phyloP scores from a whole-genome alignment of 92 coral and sea anemone species.

The Phenganax stokvisi region DNA sequence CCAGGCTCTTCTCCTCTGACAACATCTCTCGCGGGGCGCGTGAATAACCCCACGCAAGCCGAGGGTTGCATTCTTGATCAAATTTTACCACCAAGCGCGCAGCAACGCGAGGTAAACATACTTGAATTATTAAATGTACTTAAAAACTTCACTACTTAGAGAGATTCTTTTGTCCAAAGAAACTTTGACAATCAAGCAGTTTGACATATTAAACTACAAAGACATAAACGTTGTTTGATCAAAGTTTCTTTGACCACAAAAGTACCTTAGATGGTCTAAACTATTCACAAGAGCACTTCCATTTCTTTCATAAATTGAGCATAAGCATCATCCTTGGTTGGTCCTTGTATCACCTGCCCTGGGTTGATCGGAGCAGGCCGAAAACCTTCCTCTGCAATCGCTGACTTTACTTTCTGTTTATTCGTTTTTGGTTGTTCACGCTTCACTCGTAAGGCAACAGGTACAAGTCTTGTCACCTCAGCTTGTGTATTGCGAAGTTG shows the following conservation, averaged over 20 bases:
- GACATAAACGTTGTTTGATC: no score
- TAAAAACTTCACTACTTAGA: no score
- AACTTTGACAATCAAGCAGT: no score
- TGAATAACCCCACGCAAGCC: not conserved
- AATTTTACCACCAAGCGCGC: no score
- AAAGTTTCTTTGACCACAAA: not conserved
- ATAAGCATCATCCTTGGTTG: slow-evolving; percentile 96
- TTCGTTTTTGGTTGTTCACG: slow-evolving; percentile 76
- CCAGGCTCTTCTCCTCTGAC: not conserved
- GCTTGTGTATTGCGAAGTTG: slow-evolving; percentile 97
- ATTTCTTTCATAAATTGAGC: slow-evolving; percentile 98
- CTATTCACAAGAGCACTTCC: slow-evolving; percentile 69
- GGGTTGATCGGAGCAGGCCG: slow-evolving; percentile 52
- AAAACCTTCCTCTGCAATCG: slow-evolving; percentile 61
- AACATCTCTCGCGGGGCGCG: not conserved
- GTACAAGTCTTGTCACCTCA: slow-evolving; percentile 83
- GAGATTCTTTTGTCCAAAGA: no score
- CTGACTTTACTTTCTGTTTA: slow-evolving; percentile 50
- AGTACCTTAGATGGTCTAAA: not conserved
- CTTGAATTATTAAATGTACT: no score
- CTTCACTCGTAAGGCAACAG: slow-evolving; percentile 86
- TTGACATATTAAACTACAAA: no score
- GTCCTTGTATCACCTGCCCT: slow-evolving; percentile 60
- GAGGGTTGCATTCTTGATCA: not conserved
- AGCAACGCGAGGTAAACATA: no score